Conservation (phyloP, 2,113 vertebrate genomes). For the Entelurus aequoreus region DNA sequence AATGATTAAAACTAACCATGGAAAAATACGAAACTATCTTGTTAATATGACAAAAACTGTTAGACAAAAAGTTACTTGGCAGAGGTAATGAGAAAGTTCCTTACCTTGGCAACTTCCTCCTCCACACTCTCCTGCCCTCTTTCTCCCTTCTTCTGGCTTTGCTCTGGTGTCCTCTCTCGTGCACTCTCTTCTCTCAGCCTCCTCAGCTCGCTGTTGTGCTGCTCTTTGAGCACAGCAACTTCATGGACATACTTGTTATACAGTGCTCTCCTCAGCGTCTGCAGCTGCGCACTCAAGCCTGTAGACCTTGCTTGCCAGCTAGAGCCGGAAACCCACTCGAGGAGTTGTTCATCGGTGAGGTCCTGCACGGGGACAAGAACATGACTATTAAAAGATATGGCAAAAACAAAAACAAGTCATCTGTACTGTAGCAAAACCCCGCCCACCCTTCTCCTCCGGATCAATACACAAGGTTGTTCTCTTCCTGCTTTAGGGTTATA, state of each 20-base stretch:
- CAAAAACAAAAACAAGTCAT: neutral
- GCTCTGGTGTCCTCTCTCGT: constrained; percentile 21
- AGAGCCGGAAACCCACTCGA: constrained; percentile 35
- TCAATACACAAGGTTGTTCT: constrained; percentile 45
- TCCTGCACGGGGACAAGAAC: constrained; percentile 26
- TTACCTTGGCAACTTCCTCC: constrained; percentile 90
- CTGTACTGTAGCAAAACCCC: neutral
- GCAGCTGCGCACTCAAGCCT: constrained; percentile 61
- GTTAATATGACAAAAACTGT: no score
- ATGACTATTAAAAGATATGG: constrained; percentile 1
- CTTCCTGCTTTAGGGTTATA: constrained; percentile 4
- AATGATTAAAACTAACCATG: no score
- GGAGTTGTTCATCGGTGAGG: constrained; percentile 25
- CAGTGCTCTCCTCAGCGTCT: constrained; percentile 59
- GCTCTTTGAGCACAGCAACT: constrained; percentile 60
- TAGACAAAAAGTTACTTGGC: neutral
- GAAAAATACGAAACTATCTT: no score
- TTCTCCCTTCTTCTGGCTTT: constrained; percentile 18
- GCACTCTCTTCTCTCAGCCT: constrained; percentile 31
- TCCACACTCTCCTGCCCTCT: constrained; percentile 66
- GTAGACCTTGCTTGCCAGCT: constrained; percentile 22
- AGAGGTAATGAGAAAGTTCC: neutral
- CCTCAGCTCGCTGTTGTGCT: constrained; percentile 61
- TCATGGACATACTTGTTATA: constrained; percentile 65
- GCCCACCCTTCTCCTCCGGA: constrained; percentile 6